Conservation (phyloP, 2,113 vertebrate genomes). For the Aplodontia rufa region DNA sequence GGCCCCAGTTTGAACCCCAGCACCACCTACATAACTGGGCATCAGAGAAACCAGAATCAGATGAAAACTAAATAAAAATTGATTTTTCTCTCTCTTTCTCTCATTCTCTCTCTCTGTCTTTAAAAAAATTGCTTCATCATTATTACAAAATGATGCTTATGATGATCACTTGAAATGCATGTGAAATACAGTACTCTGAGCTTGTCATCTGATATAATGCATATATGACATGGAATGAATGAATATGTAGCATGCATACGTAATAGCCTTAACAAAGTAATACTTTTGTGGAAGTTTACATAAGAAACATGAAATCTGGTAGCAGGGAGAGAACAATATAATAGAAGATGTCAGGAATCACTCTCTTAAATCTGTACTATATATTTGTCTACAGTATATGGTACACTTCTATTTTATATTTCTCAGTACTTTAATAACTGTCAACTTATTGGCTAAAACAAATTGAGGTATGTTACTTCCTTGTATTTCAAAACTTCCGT, state of each 20-base stretch:
- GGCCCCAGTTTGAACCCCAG: too few relatives aligned
- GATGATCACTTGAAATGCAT: slow-evolving; percentile 87
- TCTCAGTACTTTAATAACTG: neutral
- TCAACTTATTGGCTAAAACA: slow-evolving; percentile 47
- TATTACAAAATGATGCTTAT: slow-evolving; percentile 86
- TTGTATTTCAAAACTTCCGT: slow-evolving; percentile 93
- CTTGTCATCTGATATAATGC: neutral
- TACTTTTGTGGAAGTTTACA: neutral
- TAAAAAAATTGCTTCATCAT: too few relatives aligned
- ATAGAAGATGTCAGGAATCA: neutral
- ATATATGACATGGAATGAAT: neutral
- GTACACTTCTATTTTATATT: neutral
- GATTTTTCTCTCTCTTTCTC: too few relatives aligned
- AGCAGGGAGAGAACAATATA: neutral
- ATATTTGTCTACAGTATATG: neutral
- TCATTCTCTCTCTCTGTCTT: too few relatives aligned
- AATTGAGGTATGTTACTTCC: slow-evolving; percentile 88
- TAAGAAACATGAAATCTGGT: slow-evolving; percentile 25
- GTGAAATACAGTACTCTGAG: slow-evolving; percentile 41
- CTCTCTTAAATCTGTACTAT: neutral
- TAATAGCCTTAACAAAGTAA: slow-evolving; percentile 19
- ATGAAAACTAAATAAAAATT: too few relatives aligned
- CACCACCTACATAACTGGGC: too few relatives aligned
- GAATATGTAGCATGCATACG: neutral
- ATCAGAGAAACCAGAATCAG: too few relatives aligned